These are phyloP conservation scores for Nomada fucata DNA, from an alignment of 2,888 invertebrate genomes.

Conservation along the genomic window DNA sequence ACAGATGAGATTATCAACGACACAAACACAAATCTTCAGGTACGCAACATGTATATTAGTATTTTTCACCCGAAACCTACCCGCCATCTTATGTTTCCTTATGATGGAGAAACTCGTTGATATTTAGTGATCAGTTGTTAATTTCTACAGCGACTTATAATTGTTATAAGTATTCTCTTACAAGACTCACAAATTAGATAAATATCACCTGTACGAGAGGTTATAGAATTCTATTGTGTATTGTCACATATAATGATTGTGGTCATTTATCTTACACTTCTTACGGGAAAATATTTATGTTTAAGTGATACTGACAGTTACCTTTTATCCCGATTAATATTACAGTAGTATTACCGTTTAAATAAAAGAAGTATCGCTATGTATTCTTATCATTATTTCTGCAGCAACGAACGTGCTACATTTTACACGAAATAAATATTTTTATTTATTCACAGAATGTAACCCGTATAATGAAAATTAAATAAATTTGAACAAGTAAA, in stretches of 20 bases:
- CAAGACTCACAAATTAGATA: not conserved
- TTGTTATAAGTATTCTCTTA: not conserved
- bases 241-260: slow-evolving; percentile 49
- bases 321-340: slow-evolving; percentile 5
- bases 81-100: slow-evolving; percentile 76
- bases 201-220: slow-evolving; percentile 42
- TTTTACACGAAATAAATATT: not conserved
- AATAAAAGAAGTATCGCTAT: not conserved
- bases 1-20: slow-evolving; percentile 96
- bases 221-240: slow-evolving; percentile 40
- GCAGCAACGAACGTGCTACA: not conserved
- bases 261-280: slow-evolving; percentile 30
- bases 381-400: not conserved
- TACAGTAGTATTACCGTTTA: slow-evolving; percentile 7
- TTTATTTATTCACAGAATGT: slow-evolving; percentile 5
- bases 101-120: slow-evolving; percentile 56
- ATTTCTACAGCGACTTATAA: not conserved
- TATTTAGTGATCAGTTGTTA: slow-evolving; percentile 26
- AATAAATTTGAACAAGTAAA: slow-evolving; percentile 6
- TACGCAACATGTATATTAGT: slow-evolving; percentile 77
- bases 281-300: slow-evolving; percentile 51
- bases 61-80: slow-evolving; percentile 73
- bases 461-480: slow-evolving; percentile 1
- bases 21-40: slow-evolving; percentile 89
- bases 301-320: slow-evolving; percentile 48